phyloP scores from a whole-genome alignment of 2,888 invertebrate species.

The Zootermopsis nevadensis region DNA sequence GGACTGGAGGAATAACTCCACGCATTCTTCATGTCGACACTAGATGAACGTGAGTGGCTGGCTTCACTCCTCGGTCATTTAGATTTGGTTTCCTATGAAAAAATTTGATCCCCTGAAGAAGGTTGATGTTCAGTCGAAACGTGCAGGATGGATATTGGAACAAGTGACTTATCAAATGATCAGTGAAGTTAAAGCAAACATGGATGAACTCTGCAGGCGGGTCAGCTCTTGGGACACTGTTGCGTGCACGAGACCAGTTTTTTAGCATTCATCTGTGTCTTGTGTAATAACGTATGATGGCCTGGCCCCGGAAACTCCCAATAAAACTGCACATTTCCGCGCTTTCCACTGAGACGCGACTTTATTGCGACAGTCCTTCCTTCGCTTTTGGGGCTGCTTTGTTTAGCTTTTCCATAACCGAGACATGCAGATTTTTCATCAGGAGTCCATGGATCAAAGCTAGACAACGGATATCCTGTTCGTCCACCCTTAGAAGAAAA shows the following conservation, averaged over 20 bases:
- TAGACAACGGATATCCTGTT: neutral
- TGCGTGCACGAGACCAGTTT: neutral
- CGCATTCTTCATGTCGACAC: no score
- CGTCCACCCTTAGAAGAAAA: neutral
- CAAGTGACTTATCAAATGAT: no score
- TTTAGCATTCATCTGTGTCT: slow-evolving; percentile 37
- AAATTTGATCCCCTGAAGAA: no score
- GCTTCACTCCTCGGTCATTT: no score
- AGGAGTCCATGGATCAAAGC: slow-evolving; percentile 25
- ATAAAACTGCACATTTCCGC: slow-evolving; percentile 39
- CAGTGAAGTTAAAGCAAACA: no score
- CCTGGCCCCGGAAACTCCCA: slow-evolving; percentile 38
- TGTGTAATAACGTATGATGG: slow-evolving; percentile 38
- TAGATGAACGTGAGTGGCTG: no score
- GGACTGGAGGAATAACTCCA: no score
- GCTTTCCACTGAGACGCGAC: slow-evolving; percentile 40
- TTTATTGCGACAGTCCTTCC: slow-evolving; percentile 41
- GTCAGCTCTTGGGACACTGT: neutral
- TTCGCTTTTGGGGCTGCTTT: slow-evolving; percentile 21
- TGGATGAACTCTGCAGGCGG: no score
- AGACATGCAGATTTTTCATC: slow-evolving; percentile 20
- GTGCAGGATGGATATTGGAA: no score
- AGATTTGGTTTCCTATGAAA: no score
- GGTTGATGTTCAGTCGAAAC: no score
- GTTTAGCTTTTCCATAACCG: slow-evolving; percentile 29